Evolutionary conservation across 2,888 invertebrate species (phyloP), one percentile per base, ranked within the genome.

Genomic region (Sycophila texana): DNA sequence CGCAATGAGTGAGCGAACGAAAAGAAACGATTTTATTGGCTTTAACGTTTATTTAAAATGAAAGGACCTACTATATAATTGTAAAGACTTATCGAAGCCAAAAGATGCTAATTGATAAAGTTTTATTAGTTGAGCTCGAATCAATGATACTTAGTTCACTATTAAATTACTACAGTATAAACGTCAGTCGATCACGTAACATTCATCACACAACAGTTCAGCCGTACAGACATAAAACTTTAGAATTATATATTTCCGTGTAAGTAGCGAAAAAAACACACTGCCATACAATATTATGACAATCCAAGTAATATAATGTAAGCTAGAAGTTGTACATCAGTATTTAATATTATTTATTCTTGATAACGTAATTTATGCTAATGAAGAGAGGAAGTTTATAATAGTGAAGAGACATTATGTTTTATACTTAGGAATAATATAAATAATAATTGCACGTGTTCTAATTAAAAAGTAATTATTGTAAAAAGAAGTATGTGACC

Each of bases 261-360:
- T 81, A 83, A 82, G 82, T 84, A 85, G 84, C 81, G 83, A 86
- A 84, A 85, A 39, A 39, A 39, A 39, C 26, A 85, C 88, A 89
- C 88, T 89, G 89, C 88, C 89, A 89, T 88, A 87, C 82, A 80
- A 83, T 82, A 82, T 81, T 83, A 79, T 80, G 77, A 82, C 68
- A 78, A 80, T 80, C 75, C 72, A 81, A 39, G 39, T 39, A 39
- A 39, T 39, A 0, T 39, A 10, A 83, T 79, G 80, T 85, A 86
- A 84, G 83, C 80, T 83, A 84, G 83, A 81, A 85, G 87, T 88
- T 90, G 89, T 89, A 89, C 85, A 89, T 89, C 89, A 89, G 90
- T 90, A 90, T 90, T 90, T 90, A 89, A 88, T 86, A 89, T 86
- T 88, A 87, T 88, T 89, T 89, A 90, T 90, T 90, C 87, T 85